phyloP scores from a whole-genome alignment of 1,140 invertebrate genomes.

The Procambarus clarkii region DNA sequence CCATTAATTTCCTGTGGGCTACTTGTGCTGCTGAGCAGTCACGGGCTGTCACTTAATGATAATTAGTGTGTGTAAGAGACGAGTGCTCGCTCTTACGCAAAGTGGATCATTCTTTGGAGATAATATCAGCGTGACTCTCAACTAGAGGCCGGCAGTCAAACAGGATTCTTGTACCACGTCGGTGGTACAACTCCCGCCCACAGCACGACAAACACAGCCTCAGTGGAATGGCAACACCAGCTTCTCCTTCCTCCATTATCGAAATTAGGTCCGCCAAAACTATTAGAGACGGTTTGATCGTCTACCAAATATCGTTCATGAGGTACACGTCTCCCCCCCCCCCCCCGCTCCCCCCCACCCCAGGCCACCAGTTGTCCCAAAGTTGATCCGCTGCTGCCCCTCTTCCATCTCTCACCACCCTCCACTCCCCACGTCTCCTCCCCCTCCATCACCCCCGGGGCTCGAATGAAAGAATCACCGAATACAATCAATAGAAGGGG shows the following conservation, averaged over 20 bases:
- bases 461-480: slow-evolving; percentile 52
- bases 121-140: no score
- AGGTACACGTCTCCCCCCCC: background rate
- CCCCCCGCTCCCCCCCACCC: background rate
- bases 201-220: background rate
- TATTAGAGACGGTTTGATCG: slow-evolving; percentile 32
- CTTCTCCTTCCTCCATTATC: slow-evolving; percentile 10
- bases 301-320: slow-evolving; percentile 3
- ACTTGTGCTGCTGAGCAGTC: background rate
- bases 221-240: background rate
- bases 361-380: background rate
- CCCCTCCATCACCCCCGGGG: background rate
- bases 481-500: slow-evolving; percentile 60
- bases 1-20: background rate
- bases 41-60: no score
- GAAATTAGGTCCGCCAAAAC: slow-evolving; percentile 30
- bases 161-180: no score
- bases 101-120: no score
- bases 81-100: no score
- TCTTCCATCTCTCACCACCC: no score
- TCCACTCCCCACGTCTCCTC: no score
- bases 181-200: background rate
- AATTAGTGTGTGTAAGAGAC: no score
- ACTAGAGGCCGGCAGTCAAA: no score
- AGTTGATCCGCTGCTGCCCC: background rate